Evolutionary conservation across 2,113 vertebrate species (phyloP), one percentile per base, ranked within the genome.

Genomic region (Phylloscopus whistleri): DNA sequence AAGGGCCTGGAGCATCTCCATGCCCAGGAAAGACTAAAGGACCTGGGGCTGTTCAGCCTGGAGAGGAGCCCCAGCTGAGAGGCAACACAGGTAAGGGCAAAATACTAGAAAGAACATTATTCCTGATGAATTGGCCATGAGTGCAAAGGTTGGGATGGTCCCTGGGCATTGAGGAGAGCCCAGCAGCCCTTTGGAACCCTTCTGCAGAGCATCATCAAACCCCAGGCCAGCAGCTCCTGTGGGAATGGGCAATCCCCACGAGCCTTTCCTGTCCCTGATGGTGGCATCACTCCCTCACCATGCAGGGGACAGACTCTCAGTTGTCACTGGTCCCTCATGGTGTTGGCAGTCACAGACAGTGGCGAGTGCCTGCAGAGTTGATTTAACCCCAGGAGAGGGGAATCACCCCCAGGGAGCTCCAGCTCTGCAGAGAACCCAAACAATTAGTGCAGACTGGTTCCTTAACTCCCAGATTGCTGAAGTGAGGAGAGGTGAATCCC

Each of bases 261-360:
- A n/a, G 23, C 15, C 27, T 15, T 28, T 78, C 51, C 23, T n/a
- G 22, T 23, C 24, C 1, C 13, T 16, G 44, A 3, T 1, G 4
- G 33, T 63, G 46, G 7, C 23, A 44, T 11, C 3, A 0, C 26
- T 7, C 58, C 35, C 27, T 46, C 43, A 7, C 1, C 4, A 3
- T 5, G 16, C 0, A 39, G 51, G 41, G 63, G n/a, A 28, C 46
- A 35, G 16, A 21, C 1, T 1, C 35, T 16, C 6, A 8, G 17
- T 7, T 28, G 16, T 5, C 59, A 15, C 14, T 13, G 26, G 11
- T 33, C 22, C 56, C 37, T 53, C 53, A 2, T 10, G 69, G 22
- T 46, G 56, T 0, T 26, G 46, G 66, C 13, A 69, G 69, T 6
- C 56, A 43, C 27, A 8, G 60, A 33, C 3, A 14, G 18, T 21